Base-by-base conservation (phyloP, 2,797 vertebrate species). In the Anisognathus igniventris region DNA sequence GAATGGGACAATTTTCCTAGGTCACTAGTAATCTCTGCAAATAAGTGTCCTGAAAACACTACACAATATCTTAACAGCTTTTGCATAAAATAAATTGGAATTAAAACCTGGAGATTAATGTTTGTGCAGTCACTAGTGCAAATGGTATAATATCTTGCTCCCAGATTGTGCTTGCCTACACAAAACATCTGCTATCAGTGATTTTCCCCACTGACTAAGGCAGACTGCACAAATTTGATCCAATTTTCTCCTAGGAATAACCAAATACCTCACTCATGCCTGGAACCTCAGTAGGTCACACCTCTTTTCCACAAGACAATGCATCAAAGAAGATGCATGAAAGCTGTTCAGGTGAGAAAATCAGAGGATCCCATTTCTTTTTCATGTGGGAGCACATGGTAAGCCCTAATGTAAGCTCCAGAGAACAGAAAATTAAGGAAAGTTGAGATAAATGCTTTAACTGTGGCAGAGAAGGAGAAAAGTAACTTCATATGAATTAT, bases 71-170 rank as follows among this genome's bases (percentile, higher is more conserved):
- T 79, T 86, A 79, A 91, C 62, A 90, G 61, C 50, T 84, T 88
- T 77, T 75, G 13, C 53, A 39, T 42, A 27, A 83, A 86, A 72
- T 23, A 85, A 88, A 80, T 72, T 48, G n/a, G 17, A 83, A 78
- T 65, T 88, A 89, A 94, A 95, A 81, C 30, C 47, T 61, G 25
- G 21, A 80, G 70, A 39, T 91, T 86, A 87, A 73, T 45, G 25
- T 62, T 72, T 67, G 61, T 58, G 44, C 44, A 73, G 47, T 4
- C 4, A 20, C 35, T 77, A 79, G 40, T 47, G 48, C 56, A 76
- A 87, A 82, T 37, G 27, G 37, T 31, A 92, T 60, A 22, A 47
- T 30, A 56, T 56, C 17, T 60, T 75, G n/a, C 54, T 75, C 17
- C 13, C 47, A 54, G 56, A 25, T 86, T 68, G 51, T 80, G 17